Conservation (phyloP, 2,888 invertebrate genomes). For the Lasioglossum villosulum region DNA sequence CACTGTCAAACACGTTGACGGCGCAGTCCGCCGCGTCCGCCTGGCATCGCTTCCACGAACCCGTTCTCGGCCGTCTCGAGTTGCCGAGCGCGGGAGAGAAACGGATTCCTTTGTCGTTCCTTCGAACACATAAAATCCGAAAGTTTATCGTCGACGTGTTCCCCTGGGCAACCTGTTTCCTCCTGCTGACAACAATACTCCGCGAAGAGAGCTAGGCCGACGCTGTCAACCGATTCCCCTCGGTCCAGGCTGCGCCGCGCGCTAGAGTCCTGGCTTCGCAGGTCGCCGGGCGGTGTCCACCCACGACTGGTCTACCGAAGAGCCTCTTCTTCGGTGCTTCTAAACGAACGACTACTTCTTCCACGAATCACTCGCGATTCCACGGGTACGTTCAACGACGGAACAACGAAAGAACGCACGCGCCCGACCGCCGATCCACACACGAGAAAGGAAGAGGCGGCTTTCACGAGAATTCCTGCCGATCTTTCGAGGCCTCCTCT, state of each 20-base stretch:
- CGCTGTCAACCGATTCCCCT: constrained; percentile 11
- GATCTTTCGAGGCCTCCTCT: constrained; percentile 72
- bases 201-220: not conserved
- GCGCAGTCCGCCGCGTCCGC: constrained; percentile 52
- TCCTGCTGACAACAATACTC: constrained; percentile 41
- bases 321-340: not conserved
- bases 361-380: constrained; percentile 54
- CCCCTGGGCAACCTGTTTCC: constrained; percentile 34
- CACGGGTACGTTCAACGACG: constrained; percentile 3
- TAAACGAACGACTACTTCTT: not conserved
- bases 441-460: constrained; percentile 68
- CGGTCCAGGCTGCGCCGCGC: not conserved
- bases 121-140: constrained; percentile 30
- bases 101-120: constrained; percentile 50
- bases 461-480: constrained; percentile 73
- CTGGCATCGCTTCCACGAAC: constrained; percentile 59
- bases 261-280: not conserved
- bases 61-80: constrained; percentile 40
- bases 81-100: constrained; percentile 26
- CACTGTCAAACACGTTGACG: constrained; percentile 71
- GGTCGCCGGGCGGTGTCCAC: not conserved
- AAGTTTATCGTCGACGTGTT: constrained; percentile 43
- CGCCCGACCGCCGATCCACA: constrained; percentile 8
- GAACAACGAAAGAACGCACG: constrained; percentile 40
- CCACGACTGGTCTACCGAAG: not conserved